Evolutionary conservation across 2,113 vertebrate species (phyloP).

Genomic region (Chitala chitala): DNA sequence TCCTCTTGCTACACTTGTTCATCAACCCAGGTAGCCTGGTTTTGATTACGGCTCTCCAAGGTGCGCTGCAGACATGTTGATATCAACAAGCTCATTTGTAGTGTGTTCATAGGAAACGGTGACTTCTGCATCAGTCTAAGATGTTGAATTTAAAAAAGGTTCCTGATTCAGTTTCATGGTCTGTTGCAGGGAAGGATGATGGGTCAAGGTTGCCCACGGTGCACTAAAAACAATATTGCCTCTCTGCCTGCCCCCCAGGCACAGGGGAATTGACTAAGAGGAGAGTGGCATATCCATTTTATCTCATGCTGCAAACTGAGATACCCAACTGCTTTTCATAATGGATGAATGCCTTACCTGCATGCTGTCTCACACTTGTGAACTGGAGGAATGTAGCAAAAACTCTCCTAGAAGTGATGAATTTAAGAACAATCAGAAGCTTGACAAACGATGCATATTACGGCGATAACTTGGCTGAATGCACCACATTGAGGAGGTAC

Average conservation of each 20-base stretch:
- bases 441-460: slow-evolving; percentile 51
- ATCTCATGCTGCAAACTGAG: slow-evolving; percentile 27
- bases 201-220: background rate
- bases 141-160: background rate
- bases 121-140: too few relatives aligned
- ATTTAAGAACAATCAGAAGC: slow-evolving; percentile 57
- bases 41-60: background rate
- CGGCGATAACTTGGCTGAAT: slow-evolving; percentile 53
- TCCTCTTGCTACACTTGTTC: background rate
- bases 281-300: background rate
- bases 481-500: slow-evolving; percentile 48
- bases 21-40: too few relatives aligned
- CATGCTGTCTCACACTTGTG: slow-evolving; percentile 35
- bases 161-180: slow-evolving; percentile 23
- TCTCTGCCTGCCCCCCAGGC: background rate
- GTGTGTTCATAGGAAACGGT: too few relatives aligned
- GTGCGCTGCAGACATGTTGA: background rate
- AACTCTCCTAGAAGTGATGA: slow-evolving; percentile 51
- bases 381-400: slow-evolving; percentile 53
- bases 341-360: slow-evolving; percentile 28
- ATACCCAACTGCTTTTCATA: slow-evolving; percentile 29
- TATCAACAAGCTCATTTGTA: background rate
- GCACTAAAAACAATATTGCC: background rate
- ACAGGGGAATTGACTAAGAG: background rate
- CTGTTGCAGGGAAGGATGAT: slow-evolving; percentile 17